phyloP scores from a whole-genome alignment of 2,888 invertebrate genomes.

The Sesia apiformis region DNA sequence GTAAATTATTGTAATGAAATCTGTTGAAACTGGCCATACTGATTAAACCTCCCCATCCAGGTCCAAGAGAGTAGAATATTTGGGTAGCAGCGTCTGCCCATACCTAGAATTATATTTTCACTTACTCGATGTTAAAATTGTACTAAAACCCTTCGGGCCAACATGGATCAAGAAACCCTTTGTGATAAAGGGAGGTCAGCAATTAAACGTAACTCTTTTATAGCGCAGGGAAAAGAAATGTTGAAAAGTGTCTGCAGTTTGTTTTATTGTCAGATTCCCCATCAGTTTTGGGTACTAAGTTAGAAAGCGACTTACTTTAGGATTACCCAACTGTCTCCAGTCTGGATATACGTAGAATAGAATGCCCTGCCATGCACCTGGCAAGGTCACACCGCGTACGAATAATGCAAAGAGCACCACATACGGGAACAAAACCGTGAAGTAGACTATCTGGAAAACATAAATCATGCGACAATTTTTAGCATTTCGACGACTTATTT shows the following conservation, averaged over 20 bases:
- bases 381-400: slow-evolving; percentile 84
- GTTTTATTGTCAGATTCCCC: too few relatives aligned
- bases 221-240: too few relatives aligned
- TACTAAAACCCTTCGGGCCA: background rate
- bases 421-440: slow-evolving; percentile 90
- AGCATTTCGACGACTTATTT: slow-evolving; percentile 14
- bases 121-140: too few relatives aligned
- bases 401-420: slow-evolving; percentile 81
- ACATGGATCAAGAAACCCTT: background rate
- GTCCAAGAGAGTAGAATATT: slow-evolving; percentile 92
- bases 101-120: slow-evolving; percentile 66
- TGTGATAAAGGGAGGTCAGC: background rate
- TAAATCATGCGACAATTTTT: background rate
- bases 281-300: too few relatives aligned
- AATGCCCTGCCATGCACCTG: slow-evolving; percentile 85
- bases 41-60: slow-evolving; percentile 89
- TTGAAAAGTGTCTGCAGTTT: too few relatives aligned
- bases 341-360: slow-evolving; percentile 85
- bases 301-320: slow-evolving; percentile 69
- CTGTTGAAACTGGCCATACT: slow-evolving; percentile 90
- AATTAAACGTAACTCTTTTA: too few relatives aligned
- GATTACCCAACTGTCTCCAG: slow-evolving; percentile 83
- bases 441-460: slow-evolving; percentile 81
- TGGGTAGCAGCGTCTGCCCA: slow-evolving; percentile 96
- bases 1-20: slow-evolving; percentile 81